Evolutionary conservation across 2,797 vertebrate genomes (phyloP).

Genomic region (Sebastes hubbsi): DNA sequence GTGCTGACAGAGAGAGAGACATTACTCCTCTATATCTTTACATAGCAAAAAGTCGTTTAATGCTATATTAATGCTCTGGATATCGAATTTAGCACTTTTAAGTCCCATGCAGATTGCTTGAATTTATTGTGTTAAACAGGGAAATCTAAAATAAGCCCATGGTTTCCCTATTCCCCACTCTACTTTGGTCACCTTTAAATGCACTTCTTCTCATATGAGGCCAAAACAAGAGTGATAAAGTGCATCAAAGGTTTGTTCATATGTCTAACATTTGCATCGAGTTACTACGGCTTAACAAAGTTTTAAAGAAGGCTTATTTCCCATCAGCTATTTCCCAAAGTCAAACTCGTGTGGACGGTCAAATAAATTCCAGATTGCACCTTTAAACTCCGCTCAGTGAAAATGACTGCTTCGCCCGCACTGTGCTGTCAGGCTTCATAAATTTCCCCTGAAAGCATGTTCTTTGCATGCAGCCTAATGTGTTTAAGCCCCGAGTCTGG

Average conservation of each 20-base stretch:
- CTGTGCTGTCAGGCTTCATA: conserved; percentile 61
- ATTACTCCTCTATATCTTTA: no score
- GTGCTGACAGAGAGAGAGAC: no score
- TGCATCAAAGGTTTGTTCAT: conserved; percentile 22
- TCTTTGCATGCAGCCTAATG: conserved; percentile 63
- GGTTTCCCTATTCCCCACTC: background rate
- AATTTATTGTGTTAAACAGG: background rate
- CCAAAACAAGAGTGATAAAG: background rate
- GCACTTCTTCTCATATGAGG: background rate
- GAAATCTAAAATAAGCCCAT: background rate
- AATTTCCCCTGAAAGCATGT: conserved; percentile 60
- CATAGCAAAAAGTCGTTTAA: no score
- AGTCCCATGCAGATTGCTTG: background rate
- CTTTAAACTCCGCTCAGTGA: conserved; percentile 61
- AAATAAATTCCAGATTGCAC: conserved; percentile 73
- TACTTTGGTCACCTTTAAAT: background rate
- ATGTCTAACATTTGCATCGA: conserved; percentile 39
- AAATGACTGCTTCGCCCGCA: conserved; percentile 51
- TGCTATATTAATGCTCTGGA: no score
- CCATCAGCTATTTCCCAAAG: conserved; percentile 44
- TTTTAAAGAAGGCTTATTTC: conserved; percentile 40
- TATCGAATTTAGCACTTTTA: no score
- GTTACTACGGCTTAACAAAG: conserved; percentile 30
- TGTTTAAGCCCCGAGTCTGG: conserved; percentile 53
- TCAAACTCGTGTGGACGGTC: conserved; percentile 23